Conservation (phyloP, 2,888 invertebrate species). For the Melieria crassipennis region DNA sequence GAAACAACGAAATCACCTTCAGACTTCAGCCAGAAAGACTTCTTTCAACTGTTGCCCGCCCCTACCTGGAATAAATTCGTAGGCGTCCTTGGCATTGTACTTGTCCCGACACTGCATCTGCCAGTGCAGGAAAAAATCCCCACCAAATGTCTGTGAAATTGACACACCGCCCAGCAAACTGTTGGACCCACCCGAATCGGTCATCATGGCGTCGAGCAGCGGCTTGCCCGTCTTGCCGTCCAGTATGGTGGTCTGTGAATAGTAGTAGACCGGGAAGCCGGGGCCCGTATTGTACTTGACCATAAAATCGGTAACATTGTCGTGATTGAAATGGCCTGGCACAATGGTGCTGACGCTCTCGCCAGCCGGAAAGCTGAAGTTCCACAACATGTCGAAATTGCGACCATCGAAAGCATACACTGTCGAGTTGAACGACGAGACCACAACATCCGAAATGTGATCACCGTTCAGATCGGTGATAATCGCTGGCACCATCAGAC, state of each 20-base stretch:
- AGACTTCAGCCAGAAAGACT: neutral
- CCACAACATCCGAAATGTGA: constrained; percentile 76
- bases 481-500: constrained; percentile 74
- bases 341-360: constrained; percentile 81
- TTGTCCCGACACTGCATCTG: constrained; percentile 70
- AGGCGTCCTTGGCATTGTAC: constrained; percentile 67
- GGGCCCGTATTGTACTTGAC: constrained; percentile 75
- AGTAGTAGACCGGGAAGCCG: constrained; percentile 79
- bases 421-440: constrained; percentile 77
- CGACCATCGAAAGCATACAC: constrained; percentile 78
- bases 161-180: constrained; percentile 64
- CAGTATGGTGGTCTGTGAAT: constrained; percentile 70
- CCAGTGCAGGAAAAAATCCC: constrained; percentile 84
- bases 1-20: neutral
- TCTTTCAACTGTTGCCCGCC: neutral
- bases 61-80: constrained; percentile 67
- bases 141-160: constrained; percentile 69
- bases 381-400: constrained; percentile 77
- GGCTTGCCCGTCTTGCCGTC: constrained; percentile 61
- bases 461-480: constrained; percentile 79
- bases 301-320: constrained; percentile 80
- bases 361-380: constrained; percentile 72
- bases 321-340: constrained; percentile 81
- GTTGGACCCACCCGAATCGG: constrained; percentile 64
- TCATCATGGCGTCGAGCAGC: constrained; percentile 62